A percentile compares a stretch with the other conserved stretches of the same genome.
These are phyloP conservation scores for Stichodactyla mertensii DNA, from an alignment of 64 coral and sea anemone genomes.

Conservation along the genomic window DNA sequence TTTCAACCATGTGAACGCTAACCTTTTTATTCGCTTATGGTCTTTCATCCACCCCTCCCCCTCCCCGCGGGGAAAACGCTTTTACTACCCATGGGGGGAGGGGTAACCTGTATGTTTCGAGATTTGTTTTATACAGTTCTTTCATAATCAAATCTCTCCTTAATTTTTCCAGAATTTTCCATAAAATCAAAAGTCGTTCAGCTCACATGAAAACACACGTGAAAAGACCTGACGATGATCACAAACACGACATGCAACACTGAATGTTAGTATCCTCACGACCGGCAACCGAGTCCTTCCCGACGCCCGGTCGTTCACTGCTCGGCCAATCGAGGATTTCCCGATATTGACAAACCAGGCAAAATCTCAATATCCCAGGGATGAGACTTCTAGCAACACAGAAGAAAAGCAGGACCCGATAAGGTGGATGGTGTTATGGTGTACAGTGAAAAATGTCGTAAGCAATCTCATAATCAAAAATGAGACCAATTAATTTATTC, in stretches of 20 bases:
- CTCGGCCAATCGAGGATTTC: neutral
- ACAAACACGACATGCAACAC: slow-evolving; percentile 33
- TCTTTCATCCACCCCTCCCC: too few species aligned
- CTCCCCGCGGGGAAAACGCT: too few species aligned
- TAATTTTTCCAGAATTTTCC: slow-evolving; percentile 72
- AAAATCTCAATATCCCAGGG: neutral
- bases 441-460: neutral
- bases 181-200: slow-evolving; percentile 96
- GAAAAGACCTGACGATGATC: slow-evolving; percentile 79
- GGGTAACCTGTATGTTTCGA: too few species aligned
- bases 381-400: neutral
- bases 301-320: neutral
- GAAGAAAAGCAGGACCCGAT: neutral
- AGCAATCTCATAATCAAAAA: neutral
- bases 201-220: slow-evolving; percentile 99
- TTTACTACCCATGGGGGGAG: too few species aligned
- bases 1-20: too few species aligned
- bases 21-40: too few species aligned
- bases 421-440: neutral
- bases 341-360: neutral
- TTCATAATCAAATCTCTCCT: neutral
- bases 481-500: slow-evolving; percentile 5
- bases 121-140: neutral
- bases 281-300: neutral
- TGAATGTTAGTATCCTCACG: neutral